phyloP scores from a whole-genome alignment of 2,797 vertebrate genomes.

The Megaceryle alcyon region DNA sequence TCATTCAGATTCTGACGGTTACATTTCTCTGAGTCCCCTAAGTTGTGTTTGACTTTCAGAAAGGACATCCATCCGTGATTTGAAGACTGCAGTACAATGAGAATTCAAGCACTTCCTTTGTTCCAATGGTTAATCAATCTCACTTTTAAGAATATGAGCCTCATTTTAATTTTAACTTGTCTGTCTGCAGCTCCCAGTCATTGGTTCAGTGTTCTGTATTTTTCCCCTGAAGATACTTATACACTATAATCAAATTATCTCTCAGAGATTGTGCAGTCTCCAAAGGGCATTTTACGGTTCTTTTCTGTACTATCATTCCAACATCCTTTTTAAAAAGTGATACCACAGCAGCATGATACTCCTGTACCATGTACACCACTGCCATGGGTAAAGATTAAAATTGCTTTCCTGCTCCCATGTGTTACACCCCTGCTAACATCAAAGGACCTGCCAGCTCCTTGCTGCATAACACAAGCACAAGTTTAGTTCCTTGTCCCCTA shows the following conservation, averaged over 20 bases:
- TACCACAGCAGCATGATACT: neutral
- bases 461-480: neutral
- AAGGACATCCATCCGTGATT: constrained; percentile 25
- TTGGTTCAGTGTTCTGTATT: constrained; percentile 42
- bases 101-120: constrained; percentile 45
- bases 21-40: neutral
- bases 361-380: neutral
- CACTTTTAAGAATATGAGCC: constrained; percentile 53
- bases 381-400: neutral
- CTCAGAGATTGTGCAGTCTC: constrained; percentile 39
- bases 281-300: neutral
- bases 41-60: constrained; percentile 58
- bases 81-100: neutral
- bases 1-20: neutral
- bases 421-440: neutral
- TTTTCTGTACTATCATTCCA: neutral
- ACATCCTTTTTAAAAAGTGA: constrained; percentile 19
- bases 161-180: constrained; percentile 66
- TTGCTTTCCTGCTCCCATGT: neutral
- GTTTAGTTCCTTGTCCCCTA: neutral
- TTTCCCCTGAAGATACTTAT: constrained; percentile 63
- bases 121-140: constrained; percentile 65
- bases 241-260: constrained; percentile 53
- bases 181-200: constrained; percentile 30
- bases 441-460: neutral